phyloP scores from a whole-genome alignment of 1,140 invertebrate genomes.

The Acromyrmex echinatior region DNA sequence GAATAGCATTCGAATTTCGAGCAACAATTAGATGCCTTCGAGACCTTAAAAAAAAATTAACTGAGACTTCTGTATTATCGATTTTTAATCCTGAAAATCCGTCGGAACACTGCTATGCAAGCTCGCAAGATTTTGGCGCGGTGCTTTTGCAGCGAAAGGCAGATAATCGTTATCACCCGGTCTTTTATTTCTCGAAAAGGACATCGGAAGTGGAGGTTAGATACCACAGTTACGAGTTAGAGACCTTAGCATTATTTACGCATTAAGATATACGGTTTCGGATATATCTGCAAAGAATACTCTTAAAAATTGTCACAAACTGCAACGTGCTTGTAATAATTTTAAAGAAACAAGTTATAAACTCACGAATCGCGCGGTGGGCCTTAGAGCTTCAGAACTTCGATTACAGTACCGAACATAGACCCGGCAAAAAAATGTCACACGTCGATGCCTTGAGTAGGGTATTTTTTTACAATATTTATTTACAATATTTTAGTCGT shows the following conservation, averaged over 20 bases:
- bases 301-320: too few species aligned
- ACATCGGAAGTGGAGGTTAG: background rate
- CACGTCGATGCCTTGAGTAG: background rate
- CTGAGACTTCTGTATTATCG: background rate
- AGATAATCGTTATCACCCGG: background rate
- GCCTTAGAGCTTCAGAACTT: background rate
- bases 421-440: background rate
- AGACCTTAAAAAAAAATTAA: background rate
- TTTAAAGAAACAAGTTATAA: too few species aligned
- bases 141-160: background rate
- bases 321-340: too few species aligned
- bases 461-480: too few species aligned
- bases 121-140: background rate
- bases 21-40: background rate
- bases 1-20: background rate
- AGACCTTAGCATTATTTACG: constrained; percentile 1
- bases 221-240: background rate
- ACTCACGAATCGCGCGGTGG: too few species aligned
- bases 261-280: background rate
- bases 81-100: background rate
- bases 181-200: background rate
- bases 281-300: too few species aligned
- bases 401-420: background rate
- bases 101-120: background rate
- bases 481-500: background rate